Conservation (phyloP, 2,888 invertebrate species). For the Tuberolachnus salignus region DNA sequence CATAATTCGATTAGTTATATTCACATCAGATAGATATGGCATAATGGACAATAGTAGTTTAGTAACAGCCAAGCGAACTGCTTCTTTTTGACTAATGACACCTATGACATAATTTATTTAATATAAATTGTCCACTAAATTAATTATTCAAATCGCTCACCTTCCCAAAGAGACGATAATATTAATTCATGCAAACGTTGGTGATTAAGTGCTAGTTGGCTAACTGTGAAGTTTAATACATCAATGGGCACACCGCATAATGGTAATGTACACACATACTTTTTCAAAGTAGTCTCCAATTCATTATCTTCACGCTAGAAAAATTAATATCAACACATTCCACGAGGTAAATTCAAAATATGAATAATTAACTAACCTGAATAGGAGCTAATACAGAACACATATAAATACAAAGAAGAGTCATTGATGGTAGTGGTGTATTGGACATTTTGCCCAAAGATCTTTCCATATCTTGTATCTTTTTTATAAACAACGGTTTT, state of each 20-base stretch:
- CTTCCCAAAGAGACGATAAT: conserved; percentile 72
- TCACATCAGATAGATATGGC: conserved; percentile 66
- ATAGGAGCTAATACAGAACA: conserved; percentile 60
- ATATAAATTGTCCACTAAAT: not conserved
- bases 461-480: conserved; percentile 69
- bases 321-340: not conserved
- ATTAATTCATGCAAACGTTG: conserved; percentile 67
- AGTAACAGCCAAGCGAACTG: conserved; percentile 69
- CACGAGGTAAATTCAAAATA: not conserved
- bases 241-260: conserved; percentile 66
- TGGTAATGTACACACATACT: conserved; percentile 64
- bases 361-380: conserved; percentile 58
- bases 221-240: conserved; percentile 63
- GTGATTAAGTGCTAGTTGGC: conserved; percentile 61
- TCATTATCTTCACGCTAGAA: conserved; percentile 58
- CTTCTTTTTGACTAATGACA: conserved; percentile 70
- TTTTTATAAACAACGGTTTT: conserved; percentile 67
- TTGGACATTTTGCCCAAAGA: conserved; percentile 58
- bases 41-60: conserved; percentile 68
- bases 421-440: conserved; percentile 59
- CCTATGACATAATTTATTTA: conserved; percentile 62
- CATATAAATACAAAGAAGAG: conserved; percentile 60
- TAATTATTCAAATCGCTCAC: conserved; percentile 61
- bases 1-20: conserved; percentile 68
- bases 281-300: conserved; percentile 59